Conservation (phyloP, 2,797 vertebrate genomes). For the Darevskia mixta region DNA sequence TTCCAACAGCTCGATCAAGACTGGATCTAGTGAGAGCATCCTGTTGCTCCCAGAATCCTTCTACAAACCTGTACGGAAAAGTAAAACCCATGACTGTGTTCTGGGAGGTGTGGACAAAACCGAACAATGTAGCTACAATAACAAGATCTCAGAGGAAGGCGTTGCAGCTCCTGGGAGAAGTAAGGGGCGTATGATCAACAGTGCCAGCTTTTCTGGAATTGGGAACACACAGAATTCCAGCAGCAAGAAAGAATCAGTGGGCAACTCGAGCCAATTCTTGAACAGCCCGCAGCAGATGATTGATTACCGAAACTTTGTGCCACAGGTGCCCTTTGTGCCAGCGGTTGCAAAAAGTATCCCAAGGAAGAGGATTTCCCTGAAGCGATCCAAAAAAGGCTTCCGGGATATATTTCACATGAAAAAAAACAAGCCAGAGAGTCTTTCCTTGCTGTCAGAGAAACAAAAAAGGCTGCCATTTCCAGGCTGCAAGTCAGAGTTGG, state of each 20-base stretch:
- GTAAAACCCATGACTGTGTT: slow-evolving; percentile 82
- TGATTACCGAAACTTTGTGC: slow-evolving; percentile 85
- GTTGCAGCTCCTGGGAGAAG: slow-evolving; percentile 42
- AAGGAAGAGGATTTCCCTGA: slow-evolving; percentile 86
- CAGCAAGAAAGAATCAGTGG: slow-evolving; percentile 68
- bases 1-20: slow-evolving; percentile 59
- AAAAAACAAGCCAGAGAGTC: slow-evolving; percentile 80
- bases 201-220: slow-evolving; percentile 81
- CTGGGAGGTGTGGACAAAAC: slow-evolving; percentile 60
- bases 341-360: slow-evolving; percentile 87
- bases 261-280: slow-evolving; percentile 64
- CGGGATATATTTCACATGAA: slow-evolving; percentile 83
- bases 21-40: slow-evolving; percentile 50
- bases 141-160: slow-evolving; percentile 24
- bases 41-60: slow-evolving; percentile 59
- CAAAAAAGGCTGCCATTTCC: slow-evolving; percentile 69
- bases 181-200: slow-evolving; percentile 77
- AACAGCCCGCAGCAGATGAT: slow-evolving; percentile 82
- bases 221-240: slow-evolving; percentile 64
- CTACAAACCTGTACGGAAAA: slow-evolving; percentile 80
- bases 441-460: slow-evolving; percentile 69
- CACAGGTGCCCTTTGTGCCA: slow-evolving; percentile 88
- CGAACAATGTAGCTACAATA: slow-evolving; percentile 48
- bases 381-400: slow-evolving; percentile 84
- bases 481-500: slow-evolving; percentile 50